Conservation (phyloP, 92 coral and sea anemone species). For the Siderastrea radians region DNA sequence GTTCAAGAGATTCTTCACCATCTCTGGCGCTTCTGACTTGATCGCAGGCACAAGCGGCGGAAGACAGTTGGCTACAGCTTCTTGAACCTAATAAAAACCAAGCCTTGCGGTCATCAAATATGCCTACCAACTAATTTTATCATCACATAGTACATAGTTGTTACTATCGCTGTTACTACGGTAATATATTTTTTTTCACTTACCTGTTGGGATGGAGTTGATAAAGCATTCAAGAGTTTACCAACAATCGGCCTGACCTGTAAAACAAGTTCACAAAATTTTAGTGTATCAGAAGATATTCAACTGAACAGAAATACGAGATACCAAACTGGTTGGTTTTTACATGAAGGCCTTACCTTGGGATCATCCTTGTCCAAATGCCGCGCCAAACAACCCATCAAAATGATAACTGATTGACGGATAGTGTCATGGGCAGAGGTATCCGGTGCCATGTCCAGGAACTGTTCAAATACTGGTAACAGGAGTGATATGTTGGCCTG, state of each 20-base stretch:
- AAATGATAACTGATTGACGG: constrained; percentile 93
- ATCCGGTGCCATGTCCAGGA: constrained; percentile 92
- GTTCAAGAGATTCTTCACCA: constrained; percentile 89
- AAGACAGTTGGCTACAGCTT: constrained; percentile 97
- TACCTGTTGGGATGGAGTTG: constrained; percentile 99
- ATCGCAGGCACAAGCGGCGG: constrained; percentile 98
- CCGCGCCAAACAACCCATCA: constrained; percentile 97
- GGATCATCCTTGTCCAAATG: constrained; percentile 98
- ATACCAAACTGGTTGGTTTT: not conserved
- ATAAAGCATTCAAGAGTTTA: constrained; percentile 86
- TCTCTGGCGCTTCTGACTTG: constrained; percentile 95
- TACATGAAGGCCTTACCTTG: constrained; percentile 59
- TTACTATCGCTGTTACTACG: not conserved
- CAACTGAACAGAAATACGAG: not conserved
- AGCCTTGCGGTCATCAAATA: not conserved
- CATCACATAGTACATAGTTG: not conserved
- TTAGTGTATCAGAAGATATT: not conserved
- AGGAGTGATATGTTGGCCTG: constrained; percentile 86
- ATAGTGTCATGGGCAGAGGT: constrained; percentile 94
- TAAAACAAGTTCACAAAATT: not conserved
- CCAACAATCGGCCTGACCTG: constrained; percentile 96
- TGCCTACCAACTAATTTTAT: not conserved
- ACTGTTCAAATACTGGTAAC: constrained; percentile 92
- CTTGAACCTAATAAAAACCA: constrained; percentile 82
- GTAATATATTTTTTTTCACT: not conserved